Conservation (phyloP, 2,888 invertebrate genomes). For the Ligdia adustata region DNA sequence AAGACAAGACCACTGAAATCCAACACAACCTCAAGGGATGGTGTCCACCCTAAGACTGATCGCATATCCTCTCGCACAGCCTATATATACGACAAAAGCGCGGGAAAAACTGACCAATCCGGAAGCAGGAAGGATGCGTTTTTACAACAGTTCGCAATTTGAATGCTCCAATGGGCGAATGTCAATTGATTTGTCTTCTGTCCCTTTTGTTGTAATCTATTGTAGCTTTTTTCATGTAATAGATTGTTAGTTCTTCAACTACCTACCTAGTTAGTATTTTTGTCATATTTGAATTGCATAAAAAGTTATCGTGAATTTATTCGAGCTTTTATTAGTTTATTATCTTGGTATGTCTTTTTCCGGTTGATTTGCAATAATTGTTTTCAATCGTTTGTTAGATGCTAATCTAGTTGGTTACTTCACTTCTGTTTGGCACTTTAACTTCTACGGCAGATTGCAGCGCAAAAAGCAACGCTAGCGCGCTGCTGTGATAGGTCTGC, state of each 20-base stretch:
- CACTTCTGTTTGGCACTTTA: no score
- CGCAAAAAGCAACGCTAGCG: no score
- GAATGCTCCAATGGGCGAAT: slow-evolving; percentile 69
- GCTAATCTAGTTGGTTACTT: no score
- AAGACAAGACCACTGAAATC: slow-evolving; percentile 35
- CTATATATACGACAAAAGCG: slow-evolving; percentile 58
- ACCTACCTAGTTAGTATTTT: no score
- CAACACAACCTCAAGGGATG: slow-evolving; percentile 52
- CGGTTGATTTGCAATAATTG: no score
- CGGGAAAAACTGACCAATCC: slow-evolving; percentile 66
- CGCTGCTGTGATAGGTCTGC: no score
- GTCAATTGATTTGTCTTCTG: slow-evolving; percentile 1
- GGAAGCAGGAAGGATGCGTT: slow-evolving; percentile 78
- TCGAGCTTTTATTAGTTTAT: no score
- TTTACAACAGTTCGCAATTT: slow-evolving; percentile 63
- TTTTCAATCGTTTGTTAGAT: no score
- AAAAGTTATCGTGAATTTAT: slow-evolving; percentile 1
- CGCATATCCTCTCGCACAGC: slow-evolving; percentile 33
- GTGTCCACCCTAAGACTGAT: slow-evolving; percentile 60
- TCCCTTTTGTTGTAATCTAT: slow-evolving; percentile 12
- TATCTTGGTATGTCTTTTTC: no score
- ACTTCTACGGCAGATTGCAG: no score
- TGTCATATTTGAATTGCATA: slow-evolving; percentile 4
- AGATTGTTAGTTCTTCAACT: slow-evolving; percentile 14
- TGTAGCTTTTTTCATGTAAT: slow-evolving; percentile 30